Percentiles rank a stretch among this genome's conserved stretches.
phyloP scores from a whole-genome alignment of 2,113 vertebrate species.

The Hassar affinis region DNA sequence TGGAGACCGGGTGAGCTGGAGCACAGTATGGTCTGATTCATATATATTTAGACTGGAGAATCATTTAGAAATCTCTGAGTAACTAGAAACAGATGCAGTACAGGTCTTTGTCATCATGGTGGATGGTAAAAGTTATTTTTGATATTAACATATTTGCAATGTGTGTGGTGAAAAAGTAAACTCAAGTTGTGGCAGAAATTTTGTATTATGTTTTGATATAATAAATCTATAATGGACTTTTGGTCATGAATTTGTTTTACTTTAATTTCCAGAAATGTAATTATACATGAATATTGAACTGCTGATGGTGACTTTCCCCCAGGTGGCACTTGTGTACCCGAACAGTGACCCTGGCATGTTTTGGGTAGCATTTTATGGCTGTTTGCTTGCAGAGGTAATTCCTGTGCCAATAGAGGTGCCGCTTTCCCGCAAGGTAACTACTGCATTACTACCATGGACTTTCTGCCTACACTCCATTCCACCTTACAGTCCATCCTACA shows the following conservation, averaged over 20 bases:
- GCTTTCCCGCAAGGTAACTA: slow-evolving; percentile 90
- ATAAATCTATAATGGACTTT: neutral
- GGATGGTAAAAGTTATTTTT: neutral
- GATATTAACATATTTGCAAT: neutral
- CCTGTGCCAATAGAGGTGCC: slow-evolving; percentile 98
- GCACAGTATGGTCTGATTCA: neutral
- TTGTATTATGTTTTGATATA: too few relatives aligned
- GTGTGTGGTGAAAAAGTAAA: neutral
- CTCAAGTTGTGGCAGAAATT: neutral
- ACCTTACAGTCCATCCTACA: neutral
- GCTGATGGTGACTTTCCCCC: neutral
- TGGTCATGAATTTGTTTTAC: neutral
- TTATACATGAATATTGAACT: neutral
- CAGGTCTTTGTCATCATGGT: neutral
- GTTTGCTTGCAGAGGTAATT: slow-evolving; percentile 95
- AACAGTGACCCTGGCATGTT: slow-evolving; percentile 97
- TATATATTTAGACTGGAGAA: neutral
- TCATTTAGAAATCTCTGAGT: neutral
- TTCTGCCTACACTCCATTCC: neutral
- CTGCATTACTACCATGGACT: neutral
- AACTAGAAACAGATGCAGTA: neutral
- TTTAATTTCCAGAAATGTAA: neutral
- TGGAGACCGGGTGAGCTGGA: slow-evolving; percentile 88
- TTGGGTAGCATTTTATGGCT: slow-evolving; percentile 95
- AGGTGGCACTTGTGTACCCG: slow-evolving; percentile 94